Conservation (phyloP, 2,113 vertebrate species). For the Pimephales promelas region DNA sequence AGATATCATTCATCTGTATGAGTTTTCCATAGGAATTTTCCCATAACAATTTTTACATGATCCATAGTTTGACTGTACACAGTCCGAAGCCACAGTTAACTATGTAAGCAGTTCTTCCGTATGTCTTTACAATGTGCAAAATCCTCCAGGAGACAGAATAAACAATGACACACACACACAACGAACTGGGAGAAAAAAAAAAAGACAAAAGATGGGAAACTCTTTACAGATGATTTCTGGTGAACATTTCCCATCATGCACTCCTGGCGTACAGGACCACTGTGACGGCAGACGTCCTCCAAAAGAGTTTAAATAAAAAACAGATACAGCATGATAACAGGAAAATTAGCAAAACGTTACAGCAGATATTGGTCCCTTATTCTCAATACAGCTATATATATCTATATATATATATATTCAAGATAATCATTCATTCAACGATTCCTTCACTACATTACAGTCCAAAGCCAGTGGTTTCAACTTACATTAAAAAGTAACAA, state of each 20-base stretch:
- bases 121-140: constrained; percentile 99
- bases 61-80: constrained; percentile 92
- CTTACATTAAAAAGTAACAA: not conserved
- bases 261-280: not conserved
- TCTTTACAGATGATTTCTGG: not conserved
- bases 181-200: not conserved
- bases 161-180: constrained; percentile 80
- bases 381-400: constrained; percentile 69
- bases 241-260: constrained; percentile 36
- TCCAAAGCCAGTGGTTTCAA: constrained; percentile 66
- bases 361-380: constrained; percentile 92
- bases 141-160: constrained; percentile 81
- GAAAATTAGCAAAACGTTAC: constrained; percentile 77
- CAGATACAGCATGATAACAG: constrained; percentile 65
- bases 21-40: constrained; percentile 97
- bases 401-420: constrained; percentile 59
- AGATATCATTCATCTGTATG: constrained; percentile 66
- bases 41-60: constrained; percentile 83
- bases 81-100: constrained; percentile 96
- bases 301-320: constrained; percentile 40
- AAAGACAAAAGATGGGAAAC: not conserved
- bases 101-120: constrained; percentile 80
- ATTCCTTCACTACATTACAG: constrained; percentile 50
- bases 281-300: not conserved
- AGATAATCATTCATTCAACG: constrained; percentile 57